These are phyloP conservation scores for Augiades crinisus DNA, from an alignment of 2,888 invertebrate genomes.

Conservation along the genomic window DNA sequence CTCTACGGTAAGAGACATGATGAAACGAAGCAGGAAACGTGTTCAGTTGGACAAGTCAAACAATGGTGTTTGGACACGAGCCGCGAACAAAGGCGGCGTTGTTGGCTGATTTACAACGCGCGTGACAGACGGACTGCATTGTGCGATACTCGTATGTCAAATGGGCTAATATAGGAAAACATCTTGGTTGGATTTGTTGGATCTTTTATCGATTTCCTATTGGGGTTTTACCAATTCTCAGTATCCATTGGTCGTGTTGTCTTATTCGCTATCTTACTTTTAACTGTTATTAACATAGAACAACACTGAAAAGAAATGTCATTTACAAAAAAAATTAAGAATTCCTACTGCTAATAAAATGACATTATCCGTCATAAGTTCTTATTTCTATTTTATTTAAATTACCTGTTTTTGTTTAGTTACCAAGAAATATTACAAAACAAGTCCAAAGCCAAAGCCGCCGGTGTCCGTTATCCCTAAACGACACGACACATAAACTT, in stretches of 20 bases:
- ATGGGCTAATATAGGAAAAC: constrained; percentile 12
- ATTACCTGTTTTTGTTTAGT: neutral
- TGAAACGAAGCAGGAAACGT: constrained; percentile 20
- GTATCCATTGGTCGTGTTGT: too few relatives aligned
- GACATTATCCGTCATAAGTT: too few relatives aligned
- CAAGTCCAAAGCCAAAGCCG: constrained; percentile 6
- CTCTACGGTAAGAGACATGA: constrained; percentile 1
- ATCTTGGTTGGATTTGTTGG: neutral
- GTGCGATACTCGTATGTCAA: constrained; percentile 19
- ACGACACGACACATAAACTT: constrained; percentile 24
- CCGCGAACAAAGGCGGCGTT: constrained; percentile 24
- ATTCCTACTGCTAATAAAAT: too few relatives aligned
- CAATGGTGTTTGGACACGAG: constrained; percentile 28
- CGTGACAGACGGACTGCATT: constrained; percentile 29
- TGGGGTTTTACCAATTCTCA: too few relatives aligned
- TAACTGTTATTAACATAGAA: too few relatives aligned
- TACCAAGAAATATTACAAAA: neutral
- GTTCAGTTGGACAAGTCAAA: constrained; percentile 19
- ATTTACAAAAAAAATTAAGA: too few relatives aligned
- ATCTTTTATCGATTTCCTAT: neutral
- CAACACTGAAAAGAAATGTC: too few relatives aligned
- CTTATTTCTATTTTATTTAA: neutral
- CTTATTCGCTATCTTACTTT: too few relatives aligned
- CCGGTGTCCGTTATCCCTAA: constrained; percentile 1
- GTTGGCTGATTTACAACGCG: constrained; percentile 33